Evolutionary conservation across 2,113 vertebrate species (phyloP), one percentile per base, ranked within the genome.

Genomic region (Nannospalax galili): DNA sequence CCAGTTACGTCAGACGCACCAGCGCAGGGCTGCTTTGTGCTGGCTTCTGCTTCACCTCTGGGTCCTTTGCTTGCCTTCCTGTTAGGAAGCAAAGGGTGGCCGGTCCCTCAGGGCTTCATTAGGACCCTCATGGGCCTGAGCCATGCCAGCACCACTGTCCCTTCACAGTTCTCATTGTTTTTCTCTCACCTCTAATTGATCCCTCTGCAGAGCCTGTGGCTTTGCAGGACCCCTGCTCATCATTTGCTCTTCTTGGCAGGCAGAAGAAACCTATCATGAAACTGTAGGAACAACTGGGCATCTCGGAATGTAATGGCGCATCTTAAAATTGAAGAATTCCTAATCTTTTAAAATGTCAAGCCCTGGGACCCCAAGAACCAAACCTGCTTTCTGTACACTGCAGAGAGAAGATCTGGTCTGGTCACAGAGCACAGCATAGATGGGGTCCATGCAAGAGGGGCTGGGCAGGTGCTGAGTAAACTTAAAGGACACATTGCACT

Each of bases 331-430:
- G 30, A 42, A 62, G n/a, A 60, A 40, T 24, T 9, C 60, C 62
- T 65, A 1, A 42, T 24, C 62, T 37, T 37, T 26, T 16, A 65
- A 35, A 65, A 37, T 42, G 10, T 10, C 58, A 37, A 42, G 65
- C 24, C 7, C 58, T 22, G 14, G 56, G 35, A 2, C 19, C 11
- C 17, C 5, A 15, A 3, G 42, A 45, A 30, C n/a, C 4, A 3
- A 75, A 30, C 22, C 45, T 22, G 6, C 20, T 10, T 24, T 42
- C n/a, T 86, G 14, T 19, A 45, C 32, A 70, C 20, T n/a, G 6
- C 28, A 56, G 7, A 52, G 3, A 2, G 8, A 64, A 26, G 0
- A 3, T 40, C 42, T 7, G 8, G 56, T 65, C 35, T 14, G 7
- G 35, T 65, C 9, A 12, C 6, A 6, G 24, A 9, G 7, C 1